Evolutionary conservation across 2,113 vertebrate species (phyloP), one percentile per base, ranked within the genome.

Genomic region (Chascanopsetta lugubris): DNA sequence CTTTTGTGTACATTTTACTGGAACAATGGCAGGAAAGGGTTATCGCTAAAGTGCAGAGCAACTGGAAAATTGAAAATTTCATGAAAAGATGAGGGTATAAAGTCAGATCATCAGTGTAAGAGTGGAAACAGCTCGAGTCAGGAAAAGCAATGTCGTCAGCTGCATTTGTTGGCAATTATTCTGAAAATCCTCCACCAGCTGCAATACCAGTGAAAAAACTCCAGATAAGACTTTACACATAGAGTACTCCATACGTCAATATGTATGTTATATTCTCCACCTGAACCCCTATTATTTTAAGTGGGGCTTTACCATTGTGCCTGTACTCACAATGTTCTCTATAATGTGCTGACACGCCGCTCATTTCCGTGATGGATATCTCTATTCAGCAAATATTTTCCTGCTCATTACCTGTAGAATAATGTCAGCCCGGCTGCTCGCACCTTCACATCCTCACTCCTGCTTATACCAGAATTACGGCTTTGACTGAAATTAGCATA

Each of bases 321-420:
- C 36, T 54, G 0, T 32, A 58, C 50, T 65, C 26, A 49, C 12
- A 38, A 15, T 38, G 15, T 21, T 62, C 38, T 40, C 42, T 43
- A 50, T 12, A 70, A 71, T 82, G 29, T 72, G 78, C 80, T 80
- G 86, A 84, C 79, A 30, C 34, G 4, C 17, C 5, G 45, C 27
- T 82, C 59, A 66, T 80, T 85, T 75, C 56, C 75, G 55, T 77
- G 79, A 87, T 75, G 81, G 63, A 81, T 75, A 64, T 84, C 74
- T 79, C 50, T 30, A 68, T 70, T 80, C 75, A 82, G 80, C 77
- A 75, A 75, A 84, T 77, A 78, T 72, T 77, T 71, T 77, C 55
- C 60, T 69, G 53, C 68, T 87, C 72, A 82, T 87, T 87, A 87
- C 69, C 78, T 82, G 72, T 56, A 48, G 61, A 69, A 68, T 58